Evolutionary conservation across 2,888 invertebrate genomes (phyloP), one percentile per base, ranked within the genome.

Genomic region (Limnephilus marmoratus): DNA sequence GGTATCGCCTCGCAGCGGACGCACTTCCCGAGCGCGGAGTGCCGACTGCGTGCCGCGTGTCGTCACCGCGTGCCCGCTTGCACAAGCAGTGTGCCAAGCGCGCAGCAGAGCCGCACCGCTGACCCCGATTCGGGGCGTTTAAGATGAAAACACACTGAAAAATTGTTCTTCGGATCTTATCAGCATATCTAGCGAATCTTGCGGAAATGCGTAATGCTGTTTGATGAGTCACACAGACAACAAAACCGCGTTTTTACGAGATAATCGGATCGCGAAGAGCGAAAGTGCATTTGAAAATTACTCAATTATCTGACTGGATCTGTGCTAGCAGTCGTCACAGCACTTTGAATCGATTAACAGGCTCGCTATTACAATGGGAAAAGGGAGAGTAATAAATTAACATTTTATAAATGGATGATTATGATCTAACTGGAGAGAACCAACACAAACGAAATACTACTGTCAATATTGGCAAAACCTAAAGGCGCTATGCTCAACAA

Each of bases 121-220:
- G 91, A 91, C 91, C 91, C 91, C 91, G 90, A 91, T 91, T 90
- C 90, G 53, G 86, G 82, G 82, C 86, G 86, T 87, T 87, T 87
- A 68, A 87, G 87, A 87, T 87, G 87, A 87, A 87, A 87, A 87
- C 87, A 53, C 68, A 53, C 29, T 53, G 87, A 87, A 87, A 53
- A 29, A 29, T 87, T 81, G 94, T 94, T 94, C 95, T 94, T 91
- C 95, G 95, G 92, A 95, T 68, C 95, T 94, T 95, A 95, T 81
- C 87, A 68, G 68, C 68, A 68, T 24, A 68, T 85, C 85, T 49
- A 24, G 45, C 53, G 53, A 53, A 87, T 87, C 68, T 87, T 87
- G 85, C 53, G 87, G 53, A 53, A 87, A 87, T 87, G 34, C 87
- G 87, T 87, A 53, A 85, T 82, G 13, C 31, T 34, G 9, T 2